These are phyloP conservation scores for Apteryx mantelli DNA, from an alignment of 2,113 vertebrate species.

Conservation along the genomic window DNA sequence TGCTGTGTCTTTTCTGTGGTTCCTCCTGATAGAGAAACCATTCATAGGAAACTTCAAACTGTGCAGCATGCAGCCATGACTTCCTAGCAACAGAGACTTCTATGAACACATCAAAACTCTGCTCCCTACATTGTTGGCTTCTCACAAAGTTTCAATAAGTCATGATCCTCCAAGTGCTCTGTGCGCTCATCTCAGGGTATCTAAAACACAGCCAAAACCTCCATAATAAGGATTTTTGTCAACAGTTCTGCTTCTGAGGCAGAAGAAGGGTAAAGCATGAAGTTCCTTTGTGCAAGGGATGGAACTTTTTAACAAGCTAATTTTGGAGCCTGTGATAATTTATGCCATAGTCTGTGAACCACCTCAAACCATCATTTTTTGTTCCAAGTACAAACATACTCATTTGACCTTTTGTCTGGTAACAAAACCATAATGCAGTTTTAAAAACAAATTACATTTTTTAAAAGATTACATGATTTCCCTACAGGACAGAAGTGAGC, in stretches of 20 bases:
- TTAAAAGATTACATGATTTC: not conserved
- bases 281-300: not conserved
- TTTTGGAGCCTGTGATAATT: conserved; percentile 7
- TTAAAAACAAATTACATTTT: not conserved
- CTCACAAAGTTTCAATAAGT: not conserved
- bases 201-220: not conserved
- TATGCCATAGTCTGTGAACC: not conserved
- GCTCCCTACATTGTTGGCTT: not conserved
- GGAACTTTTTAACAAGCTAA: not conserved
- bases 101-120: not conserved
- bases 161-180: not conserved
- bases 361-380: not conserved
- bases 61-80: not conserved
- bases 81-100: not conserved
- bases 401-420: conserved; percentile 13
- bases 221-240: not conserved
- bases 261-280: not conserved
- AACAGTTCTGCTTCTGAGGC: not conserved
- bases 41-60: not conserved
- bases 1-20: not conserved
- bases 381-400: not conserved
- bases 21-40: not conserved
- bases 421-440: conserved; percentile 30
- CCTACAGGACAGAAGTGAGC: not conserved
- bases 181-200: not conserved